Base-by-base conservation (phyloP, 2,797 vertebrate genomes). In the Lagodon rhomboides region DNA sequence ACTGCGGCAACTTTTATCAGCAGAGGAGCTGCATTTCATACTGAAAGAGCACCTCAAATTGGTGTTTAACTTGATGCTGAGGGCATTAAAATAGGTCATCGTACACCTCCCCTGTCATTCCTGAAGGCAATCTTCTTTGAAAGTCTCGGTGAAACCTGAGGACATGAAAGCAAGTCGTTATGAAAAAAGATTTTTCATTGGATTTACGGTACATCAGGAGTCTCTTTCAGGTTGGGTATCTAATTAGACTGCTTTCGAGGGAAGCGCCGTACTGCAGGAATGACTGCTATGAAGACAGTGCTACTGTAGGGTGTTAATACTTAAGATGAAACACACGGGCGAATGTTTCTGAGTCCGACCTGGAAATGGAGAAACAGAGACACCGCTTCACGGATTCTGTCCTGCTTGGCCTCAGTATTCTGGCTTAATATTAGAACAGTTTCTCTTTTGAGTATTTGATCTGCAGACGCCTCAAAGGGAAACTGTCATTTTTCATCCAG, bases 121-220 rank as follows among this genome's bases (percentile, higher is more conserved):
- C 63, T 77, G 58, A 79, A 84, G 60, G 76, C 55, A 64, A 17
- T 56, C 73, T 66, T 51, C 59, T 82, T 72, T 75, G 27, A 85
- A 90, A 73, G 78, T 73, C 83, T 76, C 65, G 47, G 47, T 77
- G 68, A 54, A 87, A 91, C 82, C 80, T 12, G 51, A 73, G 61
- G 61, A 87, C 83, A 87, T 88, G 77, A 90, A 84, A 91, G 83
- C 30, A 73, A 59, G 76, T 89, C 79, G 77, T 88, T 90, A 91
- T 80, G 87, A 71, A 79, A 73, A 68, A 58, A 38, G 70, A 74
- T 77, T 85, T 90, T 86, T 66, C 69, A 51, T 34, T 47, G 56
- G 73, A 79, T 88, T 79, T 67, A 62, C 74, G 75, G 75, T 77
- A 53, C 62, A 83, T 84, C 80, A 77, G 51, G 50, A 80, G 41